Base-by-base conservation (phyloP, 1,140 invertebrate genomes). In the Drosophila sproati region DNA sequence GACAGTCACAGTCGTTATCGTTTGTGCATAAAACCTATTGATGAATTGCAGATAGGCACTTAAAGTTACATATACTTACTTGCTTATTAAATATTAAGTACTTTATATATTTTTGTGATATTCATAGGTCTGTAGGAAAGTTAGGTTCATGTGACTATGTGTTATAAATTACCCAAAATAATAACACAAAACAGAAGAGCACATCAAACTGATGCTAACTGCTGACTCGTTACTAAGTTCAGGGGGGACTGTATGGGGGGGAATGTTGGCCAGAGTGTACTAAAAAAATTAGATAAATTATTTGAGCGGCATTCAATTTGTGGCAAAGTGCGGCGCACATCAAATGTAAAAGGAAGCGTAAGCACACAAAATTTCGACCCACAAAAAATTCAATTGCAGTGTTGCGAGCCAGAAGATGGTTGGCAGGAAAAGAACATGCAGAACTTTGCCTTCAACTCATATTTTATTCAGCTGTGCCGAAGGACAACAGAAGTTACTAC, bases 261-360 rank as follows among this genome's bases (percentile, higher is more conserved):
- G 39, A 50, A n/a, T 43, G 2, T 32, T 35, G 64, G 32, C 4
- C 34, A 52, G 50, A 45, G 56, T 50, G 56, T 35, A n/a, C 37
- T 35, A 61, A 77, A 73, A 20, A 79, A 77, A 73, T 77, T 77
- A 69, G 69, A 77, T 79, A 79, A 79, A 79, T 79, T 79, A 79
- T 79, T 79, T 79, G 74, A 79, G 55, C 69, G 73, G 74, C 77
- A 79, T 79, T 79, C 77, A 79, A 79, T 79, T 79, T 79, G 74
- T n/a, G 74, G 77, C 69, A 59, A 64, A 50, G 7, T 29, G 32
- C 57, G 51, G 32, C 55, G 41, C 41, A 72, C 72, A 75, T 75
- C 59, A 77, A 77, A 73, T 79, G 74, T 69, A 73, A 79, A 69
- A 79, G 61, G 73, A 62, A 76, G 52, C 68, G 61, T 72, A 76